These are phyloP conservation scores for Mystacornis crossleyi DNA, from an alignment of 2,113 vertebrate species.

Conservation along the genomic window DNA sequence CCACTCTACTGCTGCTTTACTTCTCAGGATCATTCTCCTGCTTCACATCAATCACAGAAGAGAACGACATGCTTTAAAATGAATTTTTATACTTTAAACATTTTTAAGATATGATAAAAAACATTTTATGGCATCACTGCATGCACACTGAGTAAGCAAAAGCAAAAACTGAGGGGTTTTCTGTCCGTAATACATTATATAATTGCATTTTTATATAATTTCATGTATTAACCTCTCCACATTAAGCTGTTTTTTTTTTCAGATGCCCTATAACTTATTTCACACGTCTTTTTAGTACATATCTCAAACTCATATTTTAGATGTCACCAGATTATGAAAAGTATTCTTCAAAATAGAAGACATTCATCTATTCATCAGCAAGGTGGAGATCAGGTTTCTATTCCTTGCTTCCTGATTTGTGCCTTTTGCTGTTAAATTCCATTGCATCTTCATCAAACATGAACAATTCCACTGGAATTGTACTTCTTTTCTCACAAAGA, in stretches of 20 bases:
- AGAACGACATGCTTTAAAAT: not conserved
- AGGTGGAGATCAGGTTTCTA: accelerated
- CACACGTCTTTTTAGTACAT: not conserved
- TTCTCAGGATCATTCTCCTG: not conserved
- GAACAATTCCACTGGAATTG: not conserved
- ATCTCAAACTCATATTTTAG: not conserved
- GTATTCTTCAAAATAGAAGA: not conserved
- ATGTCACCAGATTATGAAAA: not conserved
- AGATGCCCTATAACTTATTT: not conserved
- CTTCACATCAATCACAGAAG: not conserved
- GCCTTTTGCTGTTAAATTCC: not conserved
- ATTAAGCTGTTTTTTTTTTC: not conserved
- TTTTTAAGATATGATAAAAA: not conserved
- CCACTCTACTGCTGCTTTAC: not conserved
- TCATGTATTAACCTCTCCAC: not conserved
- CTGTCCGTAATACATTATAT: not conserved
- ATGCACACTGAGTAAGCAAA: not conserved
- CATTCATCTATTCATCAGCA: not conserved
- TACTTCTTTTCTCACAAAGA: not conserved
- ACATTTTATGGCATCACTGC: not conserved
- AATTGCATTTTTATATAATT: not conserved
- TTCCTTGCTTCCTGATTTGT: not conserved
- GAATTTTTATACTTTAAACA: not conserved
- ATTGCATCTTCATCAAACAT: not conserved
- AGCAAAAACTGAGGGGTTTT: accelerated